These are phyloP conservation scores for Apodemus speciosus DNA, from an alignment of 2,113 vertebrate genomes.

Conservation along the genomic window DNA sequence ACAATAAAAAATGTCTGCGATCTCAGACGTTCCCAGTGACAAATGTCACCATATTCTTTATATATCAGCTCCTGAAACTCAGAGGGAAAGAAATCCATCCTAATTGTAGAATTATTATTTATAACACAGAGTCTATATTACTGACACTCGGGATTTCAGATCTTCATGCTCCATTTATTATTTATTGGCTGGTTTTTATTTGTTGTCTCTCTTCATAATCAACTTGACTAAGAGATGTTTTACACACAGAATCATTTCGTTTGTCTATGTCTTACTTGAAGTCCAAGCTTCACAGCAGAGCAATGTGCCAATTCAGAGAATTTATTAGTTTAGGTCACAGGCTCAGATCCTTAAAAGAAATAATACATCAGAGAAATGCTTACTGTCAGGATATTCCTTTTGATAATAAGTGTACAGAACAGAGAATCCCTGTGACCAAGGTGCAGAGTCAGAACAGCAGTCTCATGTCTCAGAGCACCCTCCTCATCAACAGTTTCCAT, in stretches of 20 bases:
- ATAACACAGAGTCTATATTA: not conserved
- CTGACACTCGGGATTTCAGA: not conserved
- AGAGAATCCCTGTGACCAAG: not conserved
- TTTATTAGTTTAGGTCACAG: slow-evolving; percentile 47
- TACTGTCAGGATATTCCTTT: slow-evolving; percentile 49
- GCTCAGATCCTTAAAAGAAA: slow-evolving; percentile 13
- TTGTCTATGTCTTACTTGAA: slow-evolving; percentile 16
- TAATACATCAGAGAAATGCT: slow-evolving; percentile 51
- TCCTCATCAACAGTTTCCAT: not conserved
- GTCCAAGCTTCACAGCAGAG: not conserved
- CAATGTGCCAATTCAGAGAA: not conserved
- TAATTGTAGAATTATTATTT: slow-evolving; percentile 43
- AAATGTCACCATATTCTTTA: not conserved
- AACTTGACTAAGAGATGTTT: slow-evolving; percentile 1
- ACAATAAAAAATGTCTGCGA: not conserved
- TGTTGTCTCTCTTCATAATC: slow-evolving; percentile 13
- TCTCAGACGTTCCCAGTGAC: not conserved
- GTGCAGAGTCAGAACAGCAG: not conserved
- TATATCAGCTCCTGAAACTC: not conserved
- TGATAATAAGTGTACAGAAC: not conserved
- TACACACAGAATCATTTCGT: not conserved
- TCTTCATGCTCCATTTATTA: not conserved
- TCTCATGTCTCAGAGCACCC: not conserved
- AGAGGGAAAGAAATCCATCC: not conserved
- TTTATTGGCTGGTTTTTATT: not conserved